Percentiles rank a stretch among this genome's conserved stretches.
Conservation (phyloP, 2,888 invertebrate genomes). For the Pachycephus smyrnensis region DNA sequence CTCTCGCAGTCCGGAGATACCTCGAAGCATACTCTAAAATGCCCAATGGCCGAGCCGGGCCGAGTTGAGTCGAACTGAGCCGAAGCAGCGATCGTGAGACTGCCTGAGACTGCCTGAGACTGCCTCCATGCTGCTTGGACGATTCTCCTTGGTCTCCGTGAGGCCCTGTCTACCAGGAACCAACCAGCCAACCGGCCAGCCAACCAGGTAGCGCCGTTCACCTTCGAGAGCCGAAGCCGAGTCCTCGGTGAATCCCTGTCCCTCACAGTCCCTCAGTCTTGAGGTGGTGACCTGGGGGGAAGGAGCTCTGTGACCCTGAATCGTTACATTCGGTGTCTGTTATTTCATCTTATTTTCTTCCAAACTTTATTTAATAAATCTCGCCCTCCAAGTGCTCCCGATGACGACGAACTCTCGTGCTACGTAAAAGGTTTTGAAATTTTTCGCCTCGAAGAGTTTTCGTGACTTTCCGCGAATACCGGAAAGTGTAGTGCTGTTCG, state of each 20-base stretch:
- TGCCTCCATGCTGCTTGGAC: no score
- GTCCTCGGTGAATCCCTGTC: conserved; percentile 19
- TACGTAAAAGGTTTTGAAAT: no score
- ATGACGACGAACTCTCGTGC: no score
- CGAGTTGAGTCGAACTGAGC: not conserved
- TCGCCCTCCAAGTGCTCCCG: no score
- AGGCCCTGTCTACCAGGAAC: not conserved
- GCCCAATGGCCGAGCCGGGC: not conserved
- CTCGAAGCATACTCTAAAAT: no score
- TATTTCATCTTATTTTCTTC: conserved; percentile 16
- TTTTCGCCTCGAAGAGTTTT: no score
- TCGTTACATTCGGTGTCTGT: not conserved
- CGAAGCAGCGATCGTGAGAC: no score
- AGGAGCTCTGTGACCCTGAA: conserved; percentile 65
- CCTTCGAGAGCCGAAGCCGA: conserved; percentile 44
- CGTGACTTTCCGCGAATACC: no score
- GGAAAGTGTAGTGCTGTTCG: no score
- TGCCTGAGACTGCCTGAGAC: no score
- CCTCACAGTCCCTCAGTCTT: conserved; percentile 55
- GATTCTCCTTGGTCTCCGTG: not conserved
- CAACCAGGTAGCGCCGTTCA: conserved; percentile 49
- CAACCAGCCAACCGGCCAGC: conserved; percentile 18
- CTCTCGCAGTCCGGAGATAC: no score
- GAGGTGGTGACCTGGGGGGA: conserved; percentile 64
- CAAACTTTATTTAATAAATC: no score